Base-by-base conservation (phyloP, 2,888 invertebrate species). In the Rotaria socialis region DNA sequence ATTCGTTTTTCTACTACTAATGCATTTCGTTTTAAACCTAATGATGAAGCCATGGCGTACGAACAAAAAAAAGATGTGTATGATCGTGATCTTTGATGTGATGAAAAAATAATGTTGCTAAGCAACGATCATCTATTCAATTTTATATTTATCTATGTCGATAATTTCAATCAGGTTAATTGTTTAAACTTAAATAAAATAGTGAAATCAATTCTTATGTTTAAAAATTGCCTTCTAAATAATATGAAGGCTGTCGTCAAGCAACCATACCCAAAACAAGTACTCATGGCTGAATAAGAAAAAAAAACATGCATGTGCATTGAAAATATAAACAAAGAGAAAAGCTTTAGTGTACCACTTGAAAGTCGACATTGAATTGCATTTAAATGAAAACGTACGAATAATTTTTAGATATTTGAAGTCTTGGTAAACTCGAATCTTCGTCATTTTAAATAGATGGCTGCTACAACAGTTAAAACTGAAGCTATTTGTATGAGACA, bases 261-360 rank as follows among this genome's bases (percentile, higher is more conserved):
- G 67, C 16, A 41, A 67, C 35, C 4, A 5, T 16, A 67, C 4
- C 16, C 35, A 8, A 6, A 27, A 41, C 19, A 16, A 14, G 16
- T 67, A 19, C 67, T 67, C 27, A 67, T 67, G 67, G 35, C 19
- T 7, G 67, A 27, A 35, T 35, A 60, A 2, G 14, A 67, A 35
- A 67, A 67, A 35, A 35, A 16, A 55, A 55, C 55, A 55, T 55
- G 55, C 55, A 55, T 55, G 55, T 35, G 35, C 19, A 27, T 67
- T 67, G 35, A 67, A 67, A 67, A 67, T 41, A 67, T 14, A 67
- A 67, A 67, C 67, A 67, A 67, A 67, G 67, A 16, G 19, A 19
- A 67, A 67, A 67, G 35, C 24, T 67, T 67, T 67, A 67, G 35
- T 67, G 35, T 67, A 41, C 35, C 67, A 67, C 67, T 67, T 67